A percentile compares a stretch with the other conserved stretches of the same genome.
These are phyloP conservation scores for Heliconius charithonia DNA, from an alignment of 2,888 invertebrate genomes.

Conservation along the genomic window DNA sequence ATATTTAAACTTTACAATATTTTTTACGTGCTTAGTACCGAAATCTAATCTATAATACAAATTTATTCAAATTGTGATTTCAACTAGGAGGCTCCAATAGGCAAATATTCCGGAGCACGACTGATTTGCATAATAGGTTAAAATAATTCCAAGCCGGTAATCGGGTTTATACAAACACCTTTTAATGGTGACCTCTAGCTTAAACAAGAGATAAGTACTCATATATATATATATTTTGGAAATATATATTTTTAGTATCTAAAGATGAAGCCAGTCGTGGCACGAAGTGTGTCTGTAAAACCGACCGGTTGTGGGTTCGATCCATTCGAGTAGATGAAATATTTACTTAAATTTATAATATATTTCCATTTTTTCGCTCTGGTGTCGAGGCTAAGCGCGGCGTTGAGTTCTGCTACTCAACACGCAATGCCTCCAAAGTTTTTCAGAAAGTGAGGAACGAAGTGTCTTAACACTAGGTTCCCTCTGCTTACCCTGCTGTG, in stretches of 20 bases:
- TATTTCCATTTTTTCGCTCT: too few species aligned
- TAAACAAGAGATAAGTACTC: not conserved
- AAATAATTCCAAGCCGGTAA: conserved; percentile 12
- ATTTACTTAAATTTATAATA: too few species aligned
- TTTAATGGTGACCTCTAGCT: conserved; percentile 10
- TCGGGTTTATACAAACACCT: conserved; percentile 9
- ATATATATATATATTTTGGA: not conserved
- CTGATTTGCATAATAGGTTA: conserved; percentile 15
- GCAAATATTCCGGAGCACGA: conserved; percentile 13
- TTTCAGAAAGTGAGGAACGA: too few species aligned
- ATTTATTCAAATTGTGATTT: conserved; percentile 18
- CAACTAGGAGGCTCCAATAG: conserved; percentile 16
- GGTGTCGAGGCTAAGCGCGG: too few species aligned
- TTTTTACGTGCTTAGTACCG: not conserved
- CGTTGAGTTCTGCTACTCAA: too few species aligned
- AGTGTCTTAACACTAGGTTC: too few species aligned
- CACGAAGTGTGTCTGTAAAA: too few species aligned
- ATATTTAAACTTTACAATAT: not conserved
- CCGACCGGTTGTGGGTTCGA: too few species aligned
- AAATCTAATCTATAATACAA: not conserved
- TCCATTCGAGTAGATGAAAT: too few species aligned
- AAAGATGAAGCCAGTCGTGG: too few species aligned
- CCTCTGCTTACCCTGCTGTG: too few species aligned
- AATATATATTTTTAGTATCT: not conserved
- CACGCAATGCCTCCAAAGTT: too few species aligned